Conservation (phyloP, 1,140 invertebrate genomes). For the Chelonus insularis region DNA sequence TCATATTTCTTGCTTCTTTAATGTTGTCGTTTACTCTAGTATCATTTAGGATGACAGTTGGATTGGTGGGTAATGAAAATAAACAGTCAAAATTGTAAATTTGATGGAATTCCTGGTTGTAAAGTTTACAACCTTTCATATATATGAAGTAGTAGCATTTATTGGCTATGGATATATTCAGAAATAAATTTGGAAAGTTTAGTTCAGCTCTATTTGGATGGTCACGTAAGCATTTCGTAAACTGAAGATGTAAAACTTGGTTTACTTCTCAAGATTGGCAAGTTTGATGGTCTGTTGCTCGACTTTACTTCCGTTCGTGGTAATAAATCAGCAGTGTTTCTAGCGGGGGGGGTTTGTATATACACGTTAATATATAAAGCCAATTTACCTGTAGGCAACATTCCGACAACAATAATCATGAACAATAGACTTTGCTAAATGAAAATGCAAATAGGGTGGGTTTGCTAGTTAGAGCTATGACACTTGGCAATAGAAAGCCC, state of each 20-base stretch:
- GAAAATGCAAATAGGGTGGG: conserved; percentile 14
- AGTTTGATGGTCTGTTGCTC: conserved; percentile 12
- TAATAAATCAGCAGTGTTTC: conserved; percentile 20
- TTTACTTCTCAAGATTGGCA: conserved; percentile 19
- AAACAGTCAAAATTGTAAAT: no score
- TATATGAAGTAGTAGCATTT: neutral
- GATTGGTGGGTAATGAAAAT: neutral
- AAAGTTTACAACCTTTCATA: neutral
- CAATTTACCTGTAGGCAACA: neutral
- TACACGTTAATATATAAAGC: neutral
- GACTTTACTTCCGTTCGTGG: conserved; percentile 6
- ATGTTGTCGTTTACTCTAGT: neutral
- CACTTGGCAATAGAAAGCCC: neutral
- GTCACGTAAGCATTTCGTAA: conserved; percentile 20
- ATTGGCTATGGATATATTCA: neutral
- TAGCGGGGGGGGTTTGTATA: neutral
- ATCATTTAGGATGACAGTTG: neutral
- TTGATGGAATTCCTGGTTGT: no score
- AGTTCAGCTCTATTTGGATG: neutral
- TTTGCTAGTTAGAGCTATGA: neutral
- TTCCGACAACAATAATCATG: conserved; percentile 12
- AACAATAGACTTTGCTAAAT: conserved; percentile 16
- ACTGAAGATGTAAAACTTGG: conserved; percentile 17
- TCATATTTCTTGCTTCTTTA: no score
- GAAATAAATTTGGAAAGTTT: neutral